phyloP scores from a whole-genome alignment of 2,797 vertebrate species.

The Alcedo atthis region DNA sequence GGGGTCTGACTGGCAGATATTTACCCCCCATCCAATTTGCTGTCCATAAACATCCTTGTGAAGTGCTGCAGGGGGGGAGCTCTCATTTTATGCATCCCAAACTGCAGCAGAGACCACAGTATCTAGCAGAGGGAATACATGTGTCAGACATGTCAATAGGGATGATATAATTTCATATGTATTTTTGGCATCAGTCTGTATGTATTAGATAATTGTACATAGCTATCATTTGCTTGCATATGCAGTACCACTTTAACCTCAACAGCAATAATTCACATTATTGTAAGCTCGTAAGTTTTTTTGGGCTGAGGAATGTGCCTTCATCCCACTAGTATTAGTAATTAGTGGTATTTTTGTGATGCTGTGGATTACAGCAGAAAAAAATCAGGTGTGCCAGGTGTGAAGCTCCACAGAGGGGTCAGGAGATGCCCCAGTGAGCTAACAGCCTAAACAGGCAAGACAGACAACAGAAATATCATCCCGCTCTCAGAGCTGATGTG shows the following conservation, averaged over 20 bases:
- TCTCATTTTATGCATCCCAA: neutral
- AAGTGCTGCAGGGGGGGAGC: neutral
- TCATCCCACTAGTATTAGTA: neutral
- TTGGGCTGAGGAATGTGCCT: neutral
- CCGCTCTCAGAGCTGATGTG: neutral
- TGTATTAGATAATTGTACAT: neutral
- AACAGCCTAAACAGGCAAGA: constrained; percentile 34
- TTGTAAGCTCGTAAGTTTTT: neutral
- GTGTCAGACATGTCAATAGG: constrained; percentile 8
- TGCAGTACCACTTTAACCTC: neutral
- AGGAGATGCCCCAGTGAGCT: neutral
- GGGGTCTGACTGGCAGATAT: constrained; percentile 43
- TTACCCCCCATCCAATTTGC: neutral
- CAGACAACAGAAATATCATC: constrained; percentile 59
- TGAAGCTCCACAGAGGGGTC: neutral
- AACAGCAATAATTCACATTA: neutral
- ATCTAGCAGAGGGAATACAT: neutral
- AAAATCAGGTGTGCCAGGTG: constrained; percentile 17
- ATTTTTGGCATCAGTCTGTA: neutral
- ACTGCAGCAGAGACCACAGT: neutral
- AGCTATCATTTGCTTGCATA: neutral
- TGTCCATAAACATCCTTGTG: neutral
- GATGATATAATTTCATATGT: neutral
- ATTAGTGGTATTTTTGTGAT: neutral
- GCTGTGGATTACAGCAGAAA: neutral